Percentiles rank a stretch among this genome's conserved stretches.
phyloP scores from a whole-genome alignment of 2,888 invertebrate genomes.

The Carabus problematicus region DNA sequence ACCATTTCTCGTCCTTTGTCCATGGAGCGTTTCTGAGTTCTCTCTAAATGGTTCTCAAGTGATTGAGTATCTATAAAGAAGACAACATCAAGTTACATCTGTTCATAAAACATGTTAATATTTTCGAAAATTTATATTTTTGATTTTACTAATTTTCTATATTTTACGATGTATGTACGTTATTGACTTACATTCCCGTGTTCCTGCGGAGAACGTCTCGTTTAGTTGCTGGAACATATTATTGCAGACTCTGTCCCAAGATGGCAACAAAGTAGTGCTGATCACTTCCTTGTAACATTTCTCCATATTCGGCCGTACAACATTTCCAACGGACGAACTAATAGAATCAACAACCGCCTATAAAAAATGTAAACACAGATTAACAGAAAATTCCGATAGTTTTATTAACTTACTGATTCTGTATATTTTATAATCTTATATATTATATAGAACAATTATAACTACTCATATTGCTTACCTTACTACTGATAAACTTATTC shows the following conservation, averaged over 20 bases:
- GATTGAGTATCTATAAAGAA: slow-evolving; percentile 55
- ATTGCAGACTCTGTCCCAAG: slow-evolving; percentile 85
- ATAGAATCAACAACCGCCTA: slow-evolving; percentile 80
- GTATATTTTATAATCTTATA: not conserved
- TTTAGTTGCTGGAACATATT: slow-evolving; percentile 90
- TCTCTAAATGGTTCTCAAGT: slow-evolving; percentile 59
- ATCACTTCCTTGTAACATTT: slow-evolving; percentile 81
- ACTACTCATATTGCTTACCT: slow-evolving; percentile 63
- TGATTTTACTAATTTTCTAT: slow-evolving; percentile 32
- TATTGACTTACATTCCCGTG: slow-evolving; percentile 81
- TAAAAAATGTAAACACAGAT: slow-evolving; percentile 45
- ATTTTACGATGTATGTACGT: slow-evolving; percentile 12
- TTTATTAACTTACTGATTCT: not conserved
- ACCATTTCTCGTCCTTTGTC: slow-evolving; percentile 59
- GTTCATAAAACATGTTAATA: no score
- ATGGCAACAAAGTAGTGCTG: slow-evolving; percentile 78
- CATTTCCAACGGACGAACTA: slow-evolving; percentile 70
- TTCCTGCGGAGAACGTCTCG: slow-evolving; percentile 85
- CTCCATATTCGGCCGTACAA: slow-evolving; percentile 77
- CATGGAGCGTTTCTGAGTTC: slow-evolving; percentile 55
- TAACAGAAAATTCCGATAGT: not conserved
- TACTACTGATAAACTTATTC: slow-evolving; percentile 78
- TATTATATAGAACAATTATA: not conserved
- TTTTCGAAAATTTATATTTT: slow-evolving; percentile 11
- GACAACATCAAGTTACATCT: slow-evolving; percentile 19